Conservation (phyloP, 1,140 invertebrate species). For the Carposina sasakii region DNA sequence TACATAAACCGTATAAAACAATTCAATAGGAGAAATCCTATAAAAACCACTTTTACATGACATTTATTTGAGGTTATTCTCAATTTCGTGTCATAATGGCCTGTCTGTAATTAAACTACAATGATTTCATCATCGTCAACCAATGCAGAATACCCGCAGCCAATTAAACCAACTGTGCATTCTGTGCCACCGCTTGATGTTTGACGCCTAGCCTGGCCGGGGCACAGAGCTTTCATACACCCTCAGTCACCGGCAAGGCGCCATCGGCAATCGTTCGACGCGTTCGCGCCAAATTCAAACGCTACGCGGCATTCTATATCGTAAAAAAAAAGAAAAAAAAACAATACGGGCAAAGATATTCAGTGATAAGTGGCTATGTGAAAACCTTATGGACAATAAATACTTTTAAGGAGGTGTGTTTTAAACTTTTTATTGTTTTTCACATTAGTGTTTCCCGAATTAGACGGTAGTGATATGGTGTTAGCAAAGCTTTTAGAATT, state of each 20-base stretch:
- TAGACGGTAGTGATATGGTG: background rate
- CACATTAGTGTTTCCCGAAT: background rate
- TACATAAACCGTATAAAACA: too few relatives aligned
- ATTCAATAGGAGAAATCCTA: too few relatives aligned
- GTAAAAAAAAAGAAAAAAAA: slow-evolving; percentile 13
- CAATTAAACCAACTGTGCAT: too few relatives aligned
- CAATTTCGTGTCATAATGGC: too few relatives aligned
- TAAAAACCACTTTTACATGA: too few relatives aligned
- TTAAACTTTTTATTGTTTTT: background rate
- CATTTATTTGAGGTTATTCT: too few relatives aligned
- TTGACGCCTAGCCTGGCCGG: slow-evolving; percentile 53
- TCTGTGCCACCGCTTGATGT: slow-evolving; percentile 32
- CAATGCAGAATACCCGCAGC: too few relatives aligned
- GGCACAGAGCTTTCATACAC: slow-evolving; percentile 50
- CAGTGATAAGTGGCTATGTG: too few relatives aligned
- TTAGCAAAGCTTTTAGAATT: background rate
- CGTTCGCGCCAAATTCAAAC: slow-evolving; percentile 8
- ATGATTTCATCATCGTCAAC: too few relatives aligned
- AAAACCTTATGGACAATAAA: background rate
- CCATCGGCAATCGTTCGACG: slow-evolving; percentile 23
- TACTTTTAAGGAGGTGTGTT: background rate
- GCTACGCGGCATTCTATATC: slow-evolving; percentile 42
- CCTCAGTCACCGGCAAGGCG: slow-evolving; percentile 53
- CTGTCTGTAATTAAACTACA: too few relatives aligned
- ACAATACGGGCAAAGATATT: too few relatives aligned